Percentiles rank a stretch among this genome's conserved stretches.
phyloP scores from a whole-genome alignment of 2,797 vertebrate species.

The Lepidocolaptes lacrymiger region DNA sequence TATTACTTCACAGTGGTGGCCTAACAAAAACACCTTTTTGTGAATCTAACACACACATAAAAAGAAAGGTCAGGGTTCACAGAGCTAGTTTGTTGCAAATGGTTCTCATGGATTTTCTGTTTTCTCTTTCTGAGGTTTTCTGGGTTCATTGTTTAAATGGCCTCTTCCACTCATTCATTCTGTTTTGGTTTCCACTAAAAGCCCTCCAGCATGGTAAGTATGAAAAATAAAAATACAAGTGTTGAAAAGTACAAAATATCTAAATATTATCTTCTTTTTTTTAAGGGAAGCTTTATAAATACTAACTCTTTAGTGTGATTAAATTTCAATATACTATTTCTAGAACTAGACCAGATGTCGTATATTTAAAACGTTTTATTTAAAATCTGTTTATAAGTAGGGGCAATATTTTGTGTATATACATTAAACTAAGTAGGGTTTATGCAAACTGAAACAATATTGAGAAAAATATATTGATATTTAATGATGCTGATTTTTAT shows the following conservation, averaged over 20 bases:
- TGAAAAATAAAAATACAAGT: slow-evolving; percentile 20
- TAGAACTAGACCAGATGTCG: slow-evolving; percentile 4
- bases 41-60: slow-evolving; percentile 88
- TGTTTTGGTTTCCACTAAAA: slow-evolving; percentile 99
- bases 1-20: slow-evolving; percentile 86
- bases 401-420: not conserved
- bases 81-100: slow-evolving; percentile 86
- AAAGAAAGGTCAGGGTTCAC: slow-evolving; percentile 91
- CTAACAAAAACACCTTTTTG: slow-evolving; percentile 94
- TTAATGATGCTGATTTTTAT: not conserved
- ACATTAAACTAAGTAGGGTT: not conserved
- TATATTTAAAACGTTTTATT: not conserved
- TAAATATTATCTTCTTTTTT: not conserved
- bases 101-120: slow-evolving; percentile 89
- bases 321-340: slow-evolving; percentile 14
- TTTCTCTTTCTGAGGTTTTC: slow-evolving; percentile 93
- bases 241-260: not conserved
- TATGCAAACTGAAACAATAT: not conserved
- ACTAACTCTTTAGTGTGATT: not conserved
- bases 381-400: not conserved
- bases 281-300: not conserved
- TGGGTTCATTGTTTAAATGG: slow-evolving; percentile 99
- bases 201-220: slow-evolving; percentile 97
- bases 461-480: not conserved
- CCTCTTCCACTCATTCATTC: slow-evolving; percentile 99